Evolutionary conservation across 1,140 invertebrate species (phyloP).

Genomic region (Liolophura sinensis): DNA sequence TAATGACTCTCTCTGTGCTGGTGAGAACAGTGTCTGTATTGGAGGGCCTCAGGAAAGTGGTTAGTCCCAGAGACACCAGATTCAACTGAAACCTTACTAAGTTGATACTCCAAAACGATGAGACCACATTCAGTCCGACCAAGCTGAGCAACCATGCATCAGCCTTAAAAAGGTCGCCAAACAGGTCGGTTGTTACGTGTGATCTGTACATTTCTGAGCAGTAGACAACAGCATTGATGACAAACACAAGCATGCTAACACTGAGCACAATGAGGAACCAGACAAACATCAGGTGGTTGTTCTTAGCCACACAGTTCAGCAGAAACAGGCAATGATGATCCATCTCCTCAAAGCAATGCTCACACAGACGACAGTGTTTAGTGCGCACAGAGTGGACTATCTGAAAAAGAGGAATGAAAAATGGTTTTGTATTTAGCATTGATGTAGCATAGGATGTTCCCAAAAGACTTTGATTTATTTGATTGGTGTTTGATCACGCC

Average conservation of each 20-base stretch:
- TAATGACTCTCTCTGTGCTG: conserved; percentile 26
- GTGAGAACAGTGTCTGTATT: conserved; percentile 20
- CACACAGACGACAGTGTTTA: conserved; percentile 52
- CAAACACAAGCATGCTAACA: conserved; percentile 28
- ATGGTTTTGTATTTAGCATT: background rate
- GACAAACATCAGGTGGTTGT: conserved; percentile 46
- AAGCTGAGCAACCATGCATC: conserved; percentile 35
- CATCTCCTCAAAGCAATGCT: conserved; percentile 38
- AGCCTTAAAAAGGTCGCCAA: conserved; percentile 13
- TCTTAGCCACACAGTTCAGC: conserved; percentile 43
- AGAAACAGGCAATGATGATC: conserved; percentile 57
- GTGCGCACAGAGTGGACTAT: conserved; percentile 25
- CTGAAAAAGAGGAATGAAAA: conserved; percentile 23
- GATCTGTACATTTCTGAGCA: conserved; percentile 8
- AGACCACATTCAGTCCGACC: conserved; percentile 27
- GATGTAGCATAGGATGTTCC: no score
- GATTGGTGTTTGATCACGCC: no score
- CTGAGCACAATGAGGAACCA: conserved; percentile 33
- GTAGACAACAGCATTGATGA: conserved; percentile 20
- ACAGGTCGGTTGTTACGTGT: conserved; percentile 5
- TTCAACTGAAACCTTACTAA: conserved; percentile 35
- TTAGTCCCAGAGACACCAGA: conserved; percentile 34
- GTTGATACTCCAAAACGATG: conserved; percentile 31
- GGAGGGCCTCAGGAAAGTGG: conserved; percentile 25
- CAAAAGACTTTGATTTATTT: no score